Conservation (phyloP, 2,113 vertebrate species). For the Accipiter virgatus region DNA sequence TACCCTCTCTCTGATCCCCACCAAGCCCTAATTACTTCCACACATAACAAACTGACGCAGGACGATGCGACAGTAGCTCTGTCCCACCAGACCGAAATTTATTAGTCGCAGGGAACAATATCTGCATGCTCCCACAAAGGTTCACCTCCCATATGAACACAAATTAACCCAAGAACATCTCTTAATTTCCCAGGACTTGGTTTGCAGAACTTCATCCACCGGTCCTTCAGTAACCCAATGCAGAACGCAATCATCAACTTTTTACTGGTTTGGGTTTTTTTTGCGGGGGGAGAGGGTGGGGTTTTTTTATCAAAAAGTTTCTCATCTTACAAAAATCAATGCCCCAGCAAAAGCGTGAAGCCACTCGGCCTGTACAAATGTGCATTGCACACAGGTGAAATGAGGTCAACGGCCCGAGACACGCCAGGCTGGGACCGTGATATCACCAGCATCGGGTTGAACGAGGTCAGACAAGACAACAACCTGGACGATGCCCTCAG, state of each 20-base stretch:
- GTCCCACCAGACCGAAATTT: not conserved
- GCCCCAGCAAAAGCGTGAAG: not conserved
- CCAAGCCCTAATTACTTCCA: not conserved
- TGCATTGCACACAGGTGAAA: not conserved
- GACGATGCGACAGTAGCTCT: not conserved
- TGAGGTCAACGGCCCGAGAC: rapidly evolving
- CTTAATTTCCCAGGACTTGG: not conserved
- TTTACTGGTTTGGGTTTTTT: rapidly evolving
- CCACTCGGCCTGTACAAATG: rapidly evolving
- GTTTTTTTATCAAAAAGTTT: not conserved
- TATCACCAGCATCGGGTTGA: not conserved
- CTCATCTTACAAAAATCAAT: not conserved
- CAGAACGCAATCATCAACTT: rapidly evolving
- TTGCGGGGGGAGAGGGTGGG: rapidly evolving
- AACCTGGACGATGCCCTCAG: not conserved
- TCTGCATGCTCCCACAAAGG: not conserved
- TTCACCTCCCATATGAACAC: not conserved
- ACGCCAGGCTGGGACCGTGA: not conserved
- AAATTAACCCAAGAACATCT: not conserved
- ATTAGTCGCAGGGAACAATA: not conserved
- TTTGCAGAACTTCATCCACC: not conserved
- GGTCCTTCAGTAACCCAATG: not conserved
- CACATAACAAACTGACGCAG: not conserved
- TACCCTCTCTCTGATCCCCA: not conserved
- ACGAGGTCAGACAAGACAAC: not conserved